Conservation (phyloP, 2,888 invertebrate species). For the Ormia ochracea region DNA sequence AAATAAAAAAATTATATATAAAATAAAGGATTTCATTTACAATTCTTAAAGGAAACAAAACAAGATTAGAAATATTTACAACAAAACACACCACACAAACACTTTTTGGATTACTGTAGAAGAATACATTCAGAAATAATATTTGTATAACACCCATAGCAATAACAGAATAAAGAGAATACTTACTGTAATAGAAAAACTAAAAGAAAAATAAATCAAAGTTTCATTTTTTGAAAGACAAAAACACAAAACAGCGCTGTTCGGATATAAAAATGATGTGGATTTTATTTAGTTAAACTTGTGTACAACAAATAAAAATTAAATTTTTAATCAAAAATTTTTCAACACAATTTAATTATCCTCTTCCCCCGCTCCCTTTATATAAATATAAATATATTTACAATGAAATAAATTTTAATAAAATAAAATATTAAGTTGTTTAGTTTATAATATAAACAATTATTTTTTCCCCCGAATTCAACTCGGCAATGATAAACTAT, state of each 20-base stretch:
- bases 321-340: conserved; percentile 1
- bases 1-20: conserved; percentile 15
- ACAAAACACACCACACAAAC: conserved; percentile 42
- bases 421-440: conserved; percentile 32
- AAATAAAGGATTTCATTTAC: conserved; percentile 61
- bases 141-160: conserved; percentile 7
- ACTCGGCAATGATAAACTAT: no score
- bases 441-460: conserved; percentile 39
- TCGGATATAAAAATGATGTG: conserved; percentile 18
- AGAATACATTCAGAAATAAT: not conserved
- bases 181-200: conserved; percentile 9
- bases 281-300: conserved; percentile 43
- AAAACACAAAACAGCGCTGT: not conserved
- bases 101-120: not conserved
- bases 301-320: conserved; percentile 24
- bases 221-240: not conserved
- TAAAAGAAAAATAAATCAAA: not conserved
- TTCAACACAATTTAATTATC: not conserved
- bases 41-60: conserved; percentile 38
- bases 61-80: conserved; percentile 50
- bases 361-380: not conserved
- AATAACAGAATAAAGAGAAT: conserved; percentile 1
- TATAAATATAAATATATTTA: not conserved
- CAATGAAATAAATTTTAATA: conserved; percentile 43
- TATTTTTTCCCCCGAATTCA: no score